Evolutionary conservation across 2,113 vertebrate genomes (phyloP), one percentile per base, ranked within the genome.

Genomic region (Physeter macrocephalus): DNA sequence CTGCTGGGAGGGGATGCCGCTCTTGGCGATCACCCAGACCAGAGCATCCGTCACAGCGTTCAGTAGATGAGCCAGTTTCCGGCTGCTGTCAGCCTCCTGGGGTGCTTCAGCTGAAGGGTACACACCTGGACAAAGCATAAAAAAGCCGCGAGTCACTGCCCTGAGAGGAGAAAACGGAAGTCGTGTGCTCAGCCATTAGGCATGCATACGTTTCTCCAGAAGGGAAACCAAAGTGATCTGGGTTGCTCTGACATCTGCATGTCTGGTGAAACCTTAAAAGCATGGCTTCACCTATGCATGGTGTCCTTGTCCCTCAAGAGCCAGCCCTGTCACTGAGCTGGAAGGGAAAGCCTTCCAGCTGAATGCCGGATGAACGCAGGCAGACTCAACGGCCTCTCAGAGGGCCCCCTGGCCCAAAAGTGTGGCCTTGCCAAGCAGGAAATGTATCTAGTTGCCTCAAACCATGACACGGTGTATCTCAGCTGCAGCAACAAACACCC

Each of bases 1-100:
- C 98, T 99, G 99, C 97, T 99, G 99, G 0, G 98, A 98, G 11
- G 99, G 98, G 92, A 99, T 97, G 0, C 99, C 99, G 0, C 99
- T 99, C 97, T 99, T 99, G 34, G 99, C 99, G 25, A 99, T 99
- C 93, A 99, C 99, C 99, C 99, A 99, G 96, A 99, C 99, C 98
- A 99, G 97, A 0, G 99, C 99, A 0, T 99, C 99, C 0, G 99
- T 99, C 96, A 99, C 99, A 0, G 99, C 97, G 1, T 99, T 99
- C 43, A 99, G 98, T 27, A 99, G 98, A 46, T 98, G 99, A 82
- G 99, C 98, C 96, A 99, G 98, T 93, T 99, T 99, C 93, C 91
- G 98, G 96, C 99, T 98, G 98, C 99, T 99, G 96, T 99, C 99
- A 3, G 98, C 96, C 91, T 99, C 99, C 97, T 99, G 99, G 7